Base-by-base conservation (phyloP, 2,797 vertebrate genomes). In the Hapalemur alaotrensis region DNA sequence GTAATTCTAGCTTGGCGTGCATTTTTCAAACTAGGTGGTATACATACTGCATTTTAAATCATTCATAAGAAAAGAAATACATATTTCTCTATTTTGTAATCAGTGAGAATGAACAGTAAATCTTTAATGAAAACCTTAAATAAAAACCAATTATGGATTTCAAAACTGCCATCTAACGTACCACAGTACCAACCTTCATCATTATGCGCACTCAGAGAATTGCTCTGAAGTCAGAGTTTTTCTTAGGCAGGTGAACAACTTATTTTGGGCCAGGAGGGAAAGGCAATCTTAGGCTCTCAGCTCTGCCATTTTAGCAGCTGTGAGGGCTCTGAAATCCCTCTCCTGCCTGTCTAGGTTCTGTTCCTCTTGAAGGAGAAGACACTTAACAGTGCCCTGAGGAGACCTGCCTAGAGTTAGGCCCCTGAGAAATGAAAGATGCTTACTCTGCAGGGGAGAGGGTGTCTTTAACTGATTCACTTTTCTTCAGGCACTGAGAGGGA, bases 31-130 rank as follows among this genome's bases (percentile, higher is more conserved):
- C 48, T 35, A 88, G 46, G 35, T 61, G 46, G 61, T 32, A 65
- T 35, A 80, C 69, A 65, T 18, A 43, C 46, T 70, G 30, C 28
- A 46, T 82, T 91, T 94, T 69, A 85, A 92, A 78, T 73, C 43
- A 92, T 22, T 96, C 59, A 48, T 38, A 72, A 93, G 4, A 82
- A 78, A 72, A 91, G 28, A 89, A 96, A 86, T 52, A 20, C 7
- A 30, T n/a, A n/a, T 54, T 52, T 63, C 13, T 50, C 57, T 69
- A 38, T 87, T 79, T 59, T 69, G n/a, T 59, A 81, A 80, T 92
- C 38, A 73, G 30, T 30, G 41, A 78, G 73, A 93, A 90, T 46
- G 23, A 89, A 93, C 1, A 81, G 43, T 7, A 93, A 38, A 72
- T 85, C 54, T 85, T 72, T 48, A 84, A 89, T 67, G 48, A 91